phyloP scores from a whole-genome alignment of 1,140 invertebrate species.

The Epicauta chinensis region DNA sequence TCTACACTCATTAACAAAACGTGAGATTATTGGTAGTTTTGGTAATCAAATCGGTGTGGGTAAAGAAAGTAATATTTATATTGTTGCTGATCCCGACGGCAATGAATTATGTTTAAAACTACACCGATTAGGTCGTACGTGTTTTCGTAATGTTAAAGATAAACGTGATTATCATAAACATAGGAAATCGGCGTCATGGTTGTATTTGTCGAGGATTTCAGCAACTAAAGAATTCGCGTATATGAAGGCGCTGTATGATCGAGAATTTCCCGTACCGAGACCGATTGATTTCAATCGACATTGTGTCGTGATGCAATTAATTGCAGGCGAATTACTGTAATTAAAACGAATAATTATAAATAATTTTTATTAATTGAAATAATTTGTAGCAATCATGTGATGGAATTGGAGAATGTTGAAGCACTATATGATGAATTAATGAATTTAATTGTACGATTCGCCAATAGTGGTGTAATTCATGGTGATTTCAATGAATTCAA shows the following conservation, averaged over 20 bases:
- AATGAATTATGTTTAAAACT: constrained; percentile 81
- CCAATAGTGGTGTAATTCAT: constrained; percentile 94
- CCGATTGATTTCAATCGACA: constrained; percentile 95
- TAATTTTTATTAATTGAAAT: not conserved
- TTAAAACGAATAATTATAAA: constrained; percentile 29
- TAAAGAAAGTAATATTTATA: constrained; percentile 95
- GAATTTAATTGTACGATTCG: constrained; percentile 87
- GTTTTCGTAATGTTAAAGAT: constrained; percentile 45
- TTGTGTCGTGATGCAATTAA: constrained; percentile 93
- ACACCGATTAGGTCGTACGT: constrained; percentile 56
- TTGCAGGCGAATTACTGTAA: constrained; percentile 71
- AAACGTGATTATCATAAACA: constrained; percentile 97
- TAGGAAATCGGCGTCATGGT: constrained; percentile 85
- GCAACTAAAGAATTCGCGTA: constrained; percentile 98
- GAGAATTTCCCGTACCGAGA: constrained; percentile 90
- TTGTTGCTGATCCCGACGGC: constrained; percentile 72
- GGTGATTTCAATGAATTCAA: constrained; percentile 99
- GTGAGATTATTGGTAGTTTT: constrained; percentile 76
- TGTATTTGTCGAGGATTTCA: constrained; percentile 95
- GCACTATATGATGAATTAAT: constrained; percentile 91
- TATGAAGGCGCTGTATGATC: constrained; percentile 88
- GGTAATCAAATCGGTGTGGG: constrained; percentile 99
- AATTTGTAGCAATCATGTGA: constrained; percentile 68
- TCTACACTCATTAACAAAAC: constrained; percentile 76
- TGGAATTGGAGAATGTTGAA: constrained; percentile 70